Percentiles rank a stretch among this genome's conserved stretches.
Conservation (phyloP, 2,888 invertebrate species). For the Tethea ocularis region DNA sequence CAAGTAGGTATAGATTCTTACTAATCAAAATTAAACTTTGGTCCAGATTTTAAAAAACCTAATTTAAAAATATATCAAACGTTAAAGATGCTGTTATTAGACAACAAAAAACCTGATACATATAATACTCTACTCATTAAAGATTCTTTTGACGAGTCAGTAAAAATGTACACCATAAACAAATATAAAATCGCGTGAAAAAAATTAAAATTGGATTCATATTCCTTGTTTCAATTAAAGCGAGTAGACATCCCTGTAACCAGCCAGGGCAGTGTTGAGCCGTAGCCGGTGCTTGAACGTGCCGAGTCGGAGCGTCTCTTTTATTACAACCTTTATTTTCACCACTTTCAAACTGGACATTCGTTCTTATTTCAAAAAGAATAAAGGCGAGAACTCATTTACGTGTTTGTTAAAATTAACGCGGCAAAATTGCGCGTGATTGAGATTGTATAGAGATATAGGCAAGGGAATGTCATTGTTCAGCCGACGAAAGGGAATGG, state of each 20-base stretch:
- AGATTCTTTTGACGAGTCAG: too few relatives aligned
- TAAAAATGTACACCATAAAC: not conserved
- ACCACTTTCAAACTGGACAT: not conserved
- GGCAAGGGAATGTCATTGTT: slow-evolving; percentile 48
- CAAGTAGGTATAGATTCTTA: too few relatives aligned
- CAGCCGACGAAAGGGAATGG: slow-evolving; percentile 48
- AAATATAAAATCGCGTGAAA: not conserved
- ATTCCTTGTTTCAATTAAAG: not conserved
- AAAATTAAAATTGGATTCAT: not conserved
- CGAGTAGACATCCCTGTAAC: not conserved
- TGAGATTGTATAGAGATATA: slow-evolving; percentile 41
- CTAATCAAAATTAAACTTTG: too few relatives aligned
- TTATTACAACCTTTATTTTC: not conserved
- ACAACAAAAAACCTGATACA: too few relatives aligned
- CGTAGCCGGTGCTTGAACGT: not conserved
- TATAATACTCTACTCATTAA: too few relatives aligned
- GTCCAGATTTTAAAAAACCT: too few relatives aligned
- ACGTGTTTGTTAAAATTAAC: slow-evolving; percentile 4
- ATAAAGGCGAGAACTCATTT: not conserved
- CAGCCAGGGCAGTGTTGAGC: not conserved
- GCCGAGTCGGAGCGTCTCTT: not conserved
- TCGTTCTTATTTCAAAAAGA: not conserved
- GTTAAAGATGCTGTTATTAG: too few relatives aligned
- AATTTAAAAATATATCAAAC: too few relatives aligned
- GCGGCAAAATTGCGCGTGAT: slow-evolving; percentile 30